Evolutionary conservation across 2,797 vertebrate genomes (phyloP).

Genomic region (Schizopygopsis pylzovi): DNA sequence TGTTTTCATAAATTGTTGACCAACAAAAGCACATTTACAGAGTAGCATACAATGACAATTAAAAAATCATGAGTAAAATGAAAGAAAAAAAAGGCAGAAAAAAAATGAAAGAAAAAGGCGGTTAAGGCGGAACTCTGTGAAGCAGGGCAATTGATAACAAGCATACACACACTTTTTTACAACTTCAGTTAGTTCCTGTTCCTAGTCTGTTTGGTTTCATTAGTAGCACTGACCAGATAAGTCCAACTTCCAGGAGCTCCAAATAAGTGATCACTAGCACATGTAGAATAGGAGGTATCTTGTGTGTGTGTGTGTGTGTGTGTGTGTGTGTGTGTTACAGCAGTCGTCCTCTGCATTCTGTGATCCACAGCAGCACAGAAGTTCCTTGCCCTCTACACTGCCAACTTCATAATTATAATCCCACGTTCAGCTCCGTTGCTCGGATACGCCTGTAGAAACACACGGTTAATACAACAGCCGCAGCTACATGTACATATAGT

Average conservation of each 20-base stretch:
- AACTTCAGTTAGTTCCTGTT: constrained; percentile 6
- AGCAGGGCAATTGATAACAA: not conserved
- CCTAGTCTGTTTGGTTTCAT: not conserved
- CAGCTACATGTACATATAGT: not conserved
- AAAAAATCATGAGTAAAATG: constrained; percentile 37
- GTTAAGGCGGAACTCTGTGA: no score
- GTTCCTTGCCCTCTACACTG: constrained; percentile 95
- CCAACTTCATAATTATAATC: constrained; percentile 99
- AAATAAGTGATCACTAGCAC: not conserved
- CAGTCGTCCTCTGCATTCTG: constrained; percentile 91
- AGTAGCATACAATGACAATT: constrained; percentile 8
- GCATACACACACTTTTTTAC: not conserved
- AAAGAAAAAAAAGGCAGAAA: not conserved
- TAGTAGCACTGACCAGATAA: constrained; percentile 3
- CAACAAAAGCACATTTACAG: constrained; percentile 38
- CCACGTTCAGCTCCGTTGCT: constrained; percentile 96
- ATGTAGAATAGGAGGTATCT: not conserved
- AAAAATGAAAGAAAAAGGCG: no score
- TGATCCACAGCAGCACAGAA: constrained; percentile 98
- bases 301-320: not conserved
- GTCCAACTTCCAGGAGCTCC: not conserved
- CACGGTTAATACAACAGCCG: not conserved
- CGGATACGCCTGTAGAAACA: constrained; percentile 85
- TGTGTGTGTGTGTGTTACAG: constrained; percentile 77
- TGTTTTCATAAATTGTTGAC: constrained; percentile 49